Percentiles rank a stretch among this genome's conserved stretches.
phyloP scores from a whole-genome alignment of 2,888 invertebrate species.

The Ochropacha duplaris region DNA sequence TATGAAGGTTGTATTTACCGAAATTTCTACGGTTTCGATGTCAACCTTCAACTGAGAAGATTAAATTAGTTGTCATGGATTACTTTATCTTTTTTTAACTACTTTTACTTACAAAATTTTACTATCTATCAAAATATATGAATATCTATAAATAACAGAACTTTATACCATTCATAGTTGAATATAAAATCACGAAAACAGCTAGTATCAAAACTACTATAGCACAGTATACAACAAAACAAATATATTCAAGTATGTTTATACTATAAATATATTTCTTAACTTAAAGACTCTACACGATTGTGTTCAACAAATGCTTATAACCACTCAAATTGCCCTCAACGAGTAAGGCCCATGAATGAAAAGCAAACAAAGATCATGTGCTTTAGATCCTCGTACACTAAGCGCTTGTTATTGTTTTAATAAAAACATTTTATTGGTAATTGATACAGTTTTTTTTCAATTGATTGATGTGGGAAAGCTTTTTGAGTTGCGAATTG shows the following conservation, averaged over 20 bases:
- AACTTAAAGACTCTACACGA: slow-evolving; percentile 52
- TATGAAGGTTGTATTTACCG: no score
- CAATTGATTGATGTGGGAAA: slow-evolving; percentile 76
- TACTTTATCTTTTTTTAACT: no score
- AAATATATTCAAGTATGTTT: slow-evolving; percentile 73
- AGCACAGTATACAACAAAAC: slow-evolving; percentile 34
- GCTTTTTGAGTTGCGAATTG: slow-evolving; percentile 12
- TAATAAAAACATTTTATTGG: slow-evolving; percentile 59
- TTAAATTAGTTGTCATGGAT: no score
- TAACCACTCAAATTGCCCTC: slow-evolving; percentile 63
- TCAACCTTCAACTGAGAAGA: no score
- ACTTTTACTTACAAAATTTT: no score
- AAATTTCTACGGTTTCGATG: no score
- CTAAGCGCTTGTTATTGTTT: slow-evolving; percentile 61
- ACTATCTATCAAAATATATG: no score
- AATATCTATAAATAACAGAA: no score
- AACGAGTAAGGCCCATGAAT: slow-evolving; percentile 38
- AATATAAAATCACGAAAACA: not conserved
- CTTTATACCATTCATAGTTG: not conserved
- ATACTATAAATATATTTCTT: slow-evolving; percentile 69
- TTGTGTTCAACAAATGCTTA: slow-evolving; percentile 61
- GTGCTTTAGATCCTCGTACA: slow-evolving; percentile 46
- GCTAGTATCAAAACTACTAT: slow-evolving; percentile 54
- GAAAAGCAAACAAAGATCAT: slow-evolving; percentile 53
- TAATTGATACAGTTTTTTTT: slow-evolving; percentile 48